Base-by-base conservation (phyloP, 2,113 vertebrate genomes). In the Boulengeromyrus knoepffleri region DNA sequence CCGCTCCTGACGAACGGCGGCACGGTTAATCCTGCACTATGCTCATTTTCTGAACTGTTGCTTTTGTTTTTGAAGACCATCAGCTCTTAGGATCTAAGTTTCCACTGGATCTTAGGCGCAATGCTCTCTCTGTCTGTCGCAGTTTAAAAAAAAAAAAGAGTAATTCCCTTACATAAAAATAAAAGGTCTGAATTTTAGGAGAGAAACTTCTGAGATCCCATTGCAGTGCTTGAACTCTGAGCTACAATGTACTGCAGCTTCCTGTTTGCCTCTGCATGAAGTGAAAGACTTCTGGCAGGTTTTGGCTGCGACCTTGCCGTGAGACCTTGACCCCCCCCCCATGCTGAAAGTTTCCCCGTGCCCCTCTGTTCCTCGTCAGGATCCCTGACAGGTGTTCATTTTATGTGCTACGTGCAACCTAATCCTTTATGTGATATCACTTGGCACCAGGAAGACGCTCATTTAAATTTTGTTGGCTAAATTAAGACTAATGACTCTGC, bases 311-410 rank as follows among this genome's bases (percentile, higher is more conserved):
- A 53, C 89, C 89, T 90, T 89, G 85, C 36, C 27, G 5, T 42
- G 85, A 62, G 66, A 70, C 74, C 77, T 89, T 91, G 89, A 66
- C 89, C 89, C 88, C 17, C 21, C 31, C 13, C 27, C 62, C 58
- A 27, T 46, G 39, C 85, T 45, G 88, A 89, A 90, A 74, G 89
- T 83, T 85, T 53, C 74, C 45, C 74, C 45, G 19, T 27, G 27
- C 88, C 50, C 88, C 42, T 85, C 39, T 85, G 5, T 90, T 90
- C 80, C 84, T 91, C 88, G 88, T 92, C 92, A 90, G 45, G 86
- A 62, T 87, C 91, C 42, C 80, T 92, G 90, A 86, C 92, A 92
- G 91, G 87, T 90, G 58, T 90, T 91, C 88, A 50, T 52, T 89
- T 74, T 87, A 74, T 88, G 84, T 88, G 74, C 58, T 90, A 42